Evolutionary conservation across 2,888 invertebrate species (phyloP).

Genomic region (Spilarctia lutea): DNA sequence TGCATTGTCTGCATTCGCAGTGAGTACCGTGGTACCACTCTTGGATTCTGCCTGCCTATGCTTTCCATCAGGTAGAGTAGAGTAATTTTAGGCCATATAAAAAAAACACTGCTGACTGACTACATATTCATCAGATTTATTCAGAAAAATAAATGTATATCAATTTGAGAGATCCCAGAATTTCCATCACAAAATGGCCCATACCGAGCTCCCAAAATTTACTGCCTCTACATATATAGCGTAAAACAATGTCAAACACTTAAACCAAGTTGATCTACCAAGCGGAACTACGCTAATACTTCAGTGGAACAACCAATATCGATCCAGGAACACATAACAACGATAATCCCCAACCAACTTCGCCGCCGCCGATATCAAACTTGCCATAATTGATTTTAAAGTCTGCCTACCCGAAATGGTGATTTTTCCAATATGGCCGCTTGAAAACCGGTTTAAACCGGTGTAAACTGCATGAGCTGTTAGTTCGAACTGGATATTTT

Average conservation of each 20-base stretch:
- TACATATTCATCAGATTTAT: no score
- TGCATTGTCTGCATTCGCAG: no score
- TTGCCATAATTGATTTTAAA: slow-evolving; percentile 51
- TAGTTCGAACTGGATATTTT: slow-evolving; percentile 44
- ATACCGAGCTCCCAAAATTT: background rate
- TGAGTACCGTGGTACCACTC: no score
- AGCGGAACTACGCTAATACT: background rate
- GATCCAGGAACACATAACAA: slow-evolving; percentile 25
- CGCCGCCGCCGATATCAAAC: slow-evolving; percentile 28
- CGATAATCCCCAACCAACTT: slow-evolving; percentile 41
- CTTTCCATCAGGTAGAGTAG: no score
- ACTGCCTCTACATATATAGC: background rate
- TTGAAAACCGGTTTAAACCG: slow-evolving; percentile 40
- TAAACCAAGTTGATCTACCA: background rate
- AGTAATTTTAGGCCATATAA: no score
- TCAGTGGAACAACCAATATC: background rate
- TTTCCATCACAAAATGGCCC: background rate
- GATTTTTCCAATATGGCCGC: slow-evolving; percentile 51
- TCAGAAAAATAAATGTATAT: no score
- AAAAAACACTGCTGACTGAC: no score
- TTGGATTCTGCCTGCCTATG: no score
- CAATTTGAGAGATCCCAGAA: background rate
- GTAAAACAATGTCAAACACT: background rate
- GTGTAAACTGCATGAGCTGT: slow-evolving; percentile 30
- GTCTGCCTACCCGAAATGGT: slow-evolving; percentile 47